Evolutionary conservation across 2,888 invertebrate species (phyloP).

Genomic region (Brenthis daphne): DNA sequence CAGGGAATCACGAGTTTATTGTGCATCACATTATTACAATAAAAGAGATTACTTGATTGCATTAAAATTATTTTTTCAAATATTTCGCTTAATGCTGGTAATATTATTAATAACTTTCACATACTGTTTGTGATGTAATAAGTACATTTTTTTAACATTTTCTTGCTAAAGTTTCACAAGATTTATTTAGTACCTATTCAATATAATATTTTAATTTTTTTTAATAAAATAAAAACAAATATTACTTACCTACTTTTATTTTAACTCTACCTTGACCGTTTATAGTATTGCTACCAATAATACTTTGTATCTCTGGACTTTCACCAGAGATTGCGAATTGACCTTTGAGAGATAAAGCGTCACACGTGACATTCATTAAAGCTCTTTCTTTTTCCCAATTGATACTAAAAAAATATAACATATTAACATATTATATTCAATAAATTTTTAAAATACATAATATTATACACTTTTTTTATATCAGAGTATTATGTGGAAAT

Average conservation of each 20-base stretch:
- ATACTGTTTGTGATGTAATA: no score
- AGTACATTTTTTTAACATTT: no score
- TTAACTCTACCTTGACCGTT: slow-evolving; percentile 52
- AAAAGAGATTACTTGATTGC: no score
- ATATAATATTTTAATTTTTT: neutral
- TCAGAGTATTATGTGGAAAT: no score
- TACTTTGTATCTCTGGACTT: slow-evolving; percentile 42
- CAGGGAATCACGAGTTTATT: no score
- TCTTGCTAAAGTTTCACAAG: no score
- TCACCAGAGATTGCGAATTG: slow-evolving; percentile 44
- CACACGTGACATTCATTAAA: slow-evolving; percentile 40
- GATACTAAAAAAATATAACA: neutral
- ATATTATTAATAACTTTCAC: no score
- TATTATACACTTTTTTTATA: no score
- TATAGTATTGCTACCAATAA: slow-evolving; percentile 45
- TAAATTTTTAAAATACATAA: no score
- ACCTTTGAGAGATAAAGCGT: slow-evolving; percentile 50
- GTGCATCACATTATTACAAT: no score
- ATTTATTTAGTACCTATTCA: neutral
- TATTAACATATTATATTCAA: neutral
- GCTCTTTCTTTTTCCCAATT: slow-evolving; percentile 7
- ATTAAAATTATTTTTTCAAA: no score
- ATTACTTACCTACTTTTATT: slow-evolving; percentile 47
- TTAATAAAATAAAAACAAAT: neutral
- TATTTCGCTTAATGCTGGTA: no score